Evolutionary conservation across 2,113 vertebrate genomes (phyloP), one percentile per base, ranked within the genome.

Genomic region (Misgurnus anguillicaudatus): DNA sequence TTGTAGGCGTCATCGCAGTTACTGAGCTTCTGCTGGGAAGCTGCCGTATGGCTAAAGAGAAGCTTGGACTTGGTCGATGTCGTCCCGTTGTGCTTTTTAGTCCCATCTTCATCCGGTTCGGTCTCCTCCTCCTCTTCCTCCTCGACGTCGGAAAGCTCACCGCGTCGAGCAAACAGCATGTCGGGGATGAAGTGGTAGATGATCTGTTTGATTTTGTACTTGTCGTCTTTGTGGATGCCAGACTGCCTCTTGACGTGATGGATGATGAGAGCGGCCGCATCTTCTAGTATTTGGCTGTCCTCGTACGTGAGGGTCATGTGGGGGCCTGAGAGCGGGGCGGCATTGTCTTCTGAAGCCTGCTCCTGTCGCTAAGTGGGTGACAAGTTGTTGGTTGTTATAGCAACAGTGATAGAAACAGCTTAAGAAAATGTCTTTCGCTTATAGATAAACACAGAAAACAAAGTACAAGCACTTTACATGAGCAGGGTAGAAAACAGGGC

Each of bases 181-280:
- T 99, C 98, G 1, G 98, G 97, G 89, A 99, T 95, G 90, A 99
- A 98, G 90, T 99, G 98, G 86, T 97, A 95, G 91, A 99, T 95
- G 80, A 99, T 95, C 89, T 99, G 97, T 86, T 99, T 99, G 92
- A 99, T 99, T 89, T 99, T 99, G 87, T 97, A 98, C 86, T 99
- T 99, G 94, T 99, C 98, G 77, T 99, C 98, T 65, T 98, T 98
- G 89, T 98, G 96, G 92, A 99, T 99, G 82, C 98, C 95, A 0
- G 95, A 94, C 87, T 99, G 97, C 81, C 98, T 89, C 86, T 98
- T 99, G 76, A 99, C 98, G 0, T 99, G 98, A 88, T 99, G 97
- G 86, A 99, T 99, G 85, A 99, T 99, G 81, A 99, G 94, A 31
- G 95, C 94, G 4, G 98, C 97, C 0, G 96, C 97, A 0, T 99